A percentile compares a stretch with the other conserved stretches of the same genome.
phyloP scores from a whole-genome alignment of 2,888 invertebrate genomes.

The Mythimna pallens region DNA sequence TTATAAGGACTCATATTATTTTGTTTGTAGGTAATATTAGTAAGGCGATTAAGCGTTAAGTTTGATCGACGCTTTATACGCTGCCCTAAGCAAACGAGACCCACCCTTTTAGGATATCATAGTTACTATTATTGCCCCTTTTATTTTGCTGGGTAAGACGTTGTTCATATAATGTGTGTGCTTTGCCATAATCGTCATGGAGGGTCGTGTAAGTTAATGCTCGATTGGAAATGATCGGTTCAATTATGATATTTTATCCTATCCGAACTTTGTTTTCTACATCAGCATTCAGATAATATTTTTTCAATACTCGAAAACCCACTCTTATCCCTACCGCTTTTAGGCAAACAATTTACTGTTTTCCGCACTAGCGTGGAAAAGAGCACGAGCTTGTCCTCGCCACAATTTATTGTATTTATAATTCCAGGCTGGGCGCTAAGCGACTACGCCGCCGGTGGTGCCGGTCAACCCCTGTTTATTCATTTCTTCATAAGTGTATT shows the following conservation, averaged over 20 bases:
- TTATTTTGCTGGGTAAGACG: conserved; percentile 66
- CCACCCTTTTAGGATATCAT: conserved; percentile 61
- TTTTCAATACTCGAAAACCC: no score
- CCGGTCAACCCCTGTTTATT: no score
- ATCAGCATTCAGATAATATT: neutral
- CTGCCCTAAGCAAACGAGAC: conserved; percentile 68
- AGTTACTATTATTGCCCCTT: conserved; percentile 64
- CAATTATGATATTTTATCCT: conserved; percentile 46
- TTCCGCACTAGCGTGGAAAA: no score
- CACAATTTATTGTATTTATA: no score
- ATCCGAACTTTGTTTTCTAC: conserved; percentile 20
- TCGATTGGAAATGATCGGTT: conserved; percentile 24
- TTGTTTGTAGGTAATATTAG: conserved; percentile 44
- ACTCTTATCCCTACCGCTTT: no score
- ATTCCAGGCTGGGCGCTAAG: no score
- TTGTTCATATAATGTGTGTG: conserved; percentile 62
- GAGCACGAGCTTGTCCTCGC: no score
- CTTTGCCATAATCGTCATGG: conserved; percentile 57
- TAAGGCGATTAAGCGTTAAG: conserved; percentile 71
- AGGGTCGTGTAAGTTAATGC: conserved; percentile 52
- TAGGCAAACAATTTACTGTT: no score
- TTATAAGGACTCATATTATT: conserved; percentile 54
- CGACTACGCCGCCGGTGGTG: no score
- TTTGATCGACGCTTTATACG: conserved; percentile 68
- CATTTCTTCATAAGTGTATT: no score